These are phyloP conservation scores for Amyelois transitella DNA, from an alignment of 1,140 invertebrate species.

Conservation along the genomic window DNA sequence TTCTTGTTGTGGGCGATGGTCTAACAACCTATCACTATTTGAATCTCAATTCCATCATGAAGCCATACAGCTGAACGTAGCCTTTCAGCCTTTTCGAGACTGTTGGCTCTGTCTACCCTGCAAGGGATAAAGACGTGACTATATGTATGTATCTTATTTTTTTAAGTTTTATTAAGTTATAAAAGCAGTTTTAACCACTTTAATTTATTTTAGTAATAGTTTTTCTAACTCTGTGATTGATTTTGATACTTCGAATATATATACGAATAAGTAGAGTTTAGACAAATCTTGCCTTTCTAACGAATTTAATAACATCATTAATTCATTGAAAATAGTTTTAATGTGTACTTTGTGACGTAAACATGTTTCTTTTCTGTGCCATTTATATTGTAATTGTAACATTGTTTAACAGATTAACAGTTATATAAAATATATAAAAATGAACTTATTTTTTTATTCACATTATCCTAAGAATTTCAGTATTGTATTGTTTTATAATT, in stretches of 20 bases:
- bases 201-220: conserved; percentile 14
- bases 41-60: too few relatives aligned
- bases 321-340: conserved; percentile 22
- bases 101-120: too few relatives aligned
- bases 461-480: neutral
- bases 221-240: conserved; percentile 13
- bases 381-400: conserved; percentile 8
- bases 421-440: neutral
- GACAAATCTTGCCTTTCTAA: conserved; percentile 24
- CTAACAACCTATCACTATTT: too few relatives aligned
- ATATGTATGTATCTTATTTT: too few relatives aligned
- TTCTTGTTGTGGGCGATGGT: too few relatives aligned
- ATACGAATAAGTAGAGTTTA: conserved; percentile 5
- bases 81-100: too few relatives aligned
- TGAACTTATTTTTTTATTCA: neutral
- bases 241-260: conserved; percentile 6
- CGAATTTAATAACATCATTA: conserved; percentile 30
- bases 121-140: too few relatives aligned
- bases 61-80: too few relatives aligned
- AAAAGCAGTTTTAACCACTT: neutral
- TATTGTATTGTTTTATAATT: neutral
- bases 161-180: too few relatives aligned
- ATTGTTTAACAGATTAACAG: neutral
- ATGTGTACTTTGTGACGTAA: conserved; percentile 24
- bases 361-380: conserved; percentile 16